A percentile compares a stretch with the other conserved stretches of the same genome.
These are phyloP conservation scores for Meteorus colon DNA, from an alignment of 2,888 invertebrate genomes.

Conservation along the genomic window DNA sequence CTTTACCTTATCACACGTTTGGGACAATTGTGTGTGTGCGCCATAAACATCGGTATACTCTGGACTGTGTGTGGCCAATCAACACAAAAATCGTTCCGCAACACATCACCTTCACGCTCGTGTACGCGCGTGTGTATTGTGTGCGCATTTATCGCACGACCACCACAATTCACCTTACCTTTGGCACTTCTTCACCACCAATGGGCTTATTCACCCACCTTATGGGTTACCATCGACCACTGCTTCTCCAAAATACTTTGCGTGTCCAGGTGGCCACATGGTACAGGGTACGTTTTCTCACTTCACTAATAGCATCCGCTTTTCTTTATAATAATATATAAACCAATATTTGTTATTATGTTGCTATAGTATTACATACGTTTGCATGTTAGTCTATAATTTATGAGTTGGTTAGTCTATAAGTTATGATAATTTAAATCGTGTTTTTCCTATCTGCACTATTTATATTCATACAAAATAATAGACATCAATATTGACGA, in stretches of 20 bases:
- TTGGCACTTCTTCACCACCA: constrained; percentile 36
- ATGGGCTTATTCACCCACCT: constrained; percentile 40
- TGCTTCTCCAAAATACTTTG: constrained; percentile 66
- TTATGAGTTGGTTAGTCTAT: too few species aligned
- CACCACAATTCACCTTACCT: constrained; percentile 47
- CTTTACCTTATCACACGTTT: constrained; percentile 46
- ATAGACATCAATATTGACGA: not conserved
- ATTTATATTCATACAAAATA: too few species aligned
- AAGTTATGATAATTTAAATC: too few species aligned
- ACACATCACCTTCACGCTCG: constrained; percentile 45
- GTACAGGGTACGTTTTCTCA: constrained; percentile 88
- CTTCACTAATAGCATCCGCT: constrained; percentile 72
- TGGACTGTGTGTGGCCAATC: constrained; percentile 50
- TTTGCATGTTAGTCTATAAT: too few species aligned
- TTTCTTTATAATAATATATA: constrained; percentile 45
- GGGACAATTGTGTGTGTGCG: constrained; percentile 29
- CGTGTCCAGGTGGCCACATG: constrained; percentile 88
- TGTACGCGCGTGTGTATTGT: constrained; percentile 38
- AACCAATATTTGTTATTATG: constrained; percentile 17
- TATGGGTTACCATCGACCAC: constrained; percentile 60
- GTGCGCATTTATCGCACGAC: constrained; percentile 35
- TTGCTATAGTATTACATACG: too few species aligned
- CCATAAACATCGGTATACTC: constrained; percentile 50
- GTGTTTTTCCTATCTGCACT: too few species aligned
- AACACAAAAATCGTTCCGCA: constrained; percentile 45